Conservation (phyloP, 2,797 vertebrate genomes). For the Lepidocolaptes lacrymiger region DNA sequence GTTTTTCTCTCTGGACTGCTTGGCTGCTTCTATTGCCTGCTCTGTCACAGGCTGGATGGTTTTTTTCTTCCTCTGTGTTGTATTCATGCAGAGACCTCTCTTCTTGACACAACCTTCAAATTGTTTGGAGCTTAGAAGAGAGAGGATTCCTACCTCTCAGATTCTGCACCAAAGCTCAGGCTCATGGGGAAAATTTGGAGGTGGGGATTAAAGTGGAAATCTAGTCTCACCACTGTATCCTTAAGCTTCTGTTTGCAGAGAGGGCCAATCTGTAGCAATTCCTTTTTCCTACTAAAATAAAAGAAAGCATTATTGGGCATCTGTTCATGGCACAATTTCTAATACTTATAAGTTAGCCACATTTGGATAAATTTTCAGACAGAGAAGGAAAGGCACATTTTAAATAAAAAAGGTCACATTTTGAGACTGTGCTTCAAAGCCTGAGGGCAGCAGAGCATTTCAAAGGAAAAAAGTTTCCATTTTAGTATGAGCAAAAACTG, state of each 20-base stretch:
- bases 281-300: conserved; percentile 6
- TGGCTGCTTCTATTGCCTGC: background rate
- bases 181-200: background rate
- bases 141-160: conserved; percentile 48
- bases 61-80: background rate
- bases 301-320: background rate
- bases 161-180: background rate
- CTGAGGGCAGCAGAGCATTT: conserved; percentile 66
- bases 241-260: background rate
- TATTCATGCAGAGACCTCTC: background rate
- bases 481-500: conserved; percentile 54
- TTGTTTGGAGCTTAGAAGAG: background rate
- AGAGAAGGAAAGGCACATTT: background rate
- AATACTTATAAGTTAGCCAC: background rate
- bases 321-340: background rate
- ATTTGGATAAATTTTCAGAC: background rate
- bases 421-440: conserved; percentile 50
- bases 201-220: conserved; percentile 44
- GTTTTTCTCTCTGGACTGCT: background rate
- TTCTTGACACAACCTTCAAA: conserved; percentile 49
- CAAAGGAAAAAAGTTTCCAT: conserved; percentile 66
- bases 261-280: background rate
- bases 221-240: background rate
- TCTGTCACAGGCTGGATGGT: background rate
- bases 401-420: conserved; percentile 33